A percentile compares a stretch with the other conserved stretches of the same genome.
Conservation (phyloP, 2,113 vertebrate species). For the Trachemys scripta region DNA sequence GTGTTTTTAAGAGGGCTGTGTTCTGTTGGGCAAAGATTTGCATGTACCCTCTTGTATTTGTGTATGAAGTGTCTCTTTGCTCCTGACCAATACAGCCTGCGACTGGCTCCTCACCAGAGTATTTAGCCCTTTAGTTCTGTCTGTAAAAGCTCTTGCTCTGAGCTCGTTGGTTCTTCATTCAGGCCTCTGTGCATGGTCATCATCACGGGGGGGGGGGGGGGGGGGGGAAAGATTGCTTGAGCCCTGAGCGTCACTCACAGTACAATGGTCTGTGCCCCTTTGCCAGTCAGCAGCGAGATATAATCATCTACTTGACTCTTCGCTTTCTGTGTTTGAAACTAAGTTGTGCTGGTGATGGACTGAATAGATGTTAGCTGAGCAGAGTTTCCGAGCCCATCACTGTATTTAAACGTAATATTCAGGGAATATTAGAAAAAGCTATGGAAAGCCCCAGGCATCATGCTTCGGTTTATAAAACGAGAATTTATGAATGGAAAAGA, state of each 20-base stretch:
- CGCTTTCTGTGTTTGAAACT: conserved; percentile 20
- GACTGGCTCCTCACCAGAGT: background rate
- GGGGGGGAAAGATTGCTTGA: conserved; percentile 6
- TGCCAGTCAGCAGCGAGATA: background rate
- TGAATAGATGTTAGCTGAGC: background rate
- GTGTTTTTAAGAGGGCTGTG: background rate
- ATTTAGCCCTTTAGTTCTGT: background rate
- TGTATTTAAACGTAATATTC: conserved; percentile 3
- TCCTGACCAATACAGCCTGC: background rate
- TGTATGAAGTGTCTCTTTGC: background rate
- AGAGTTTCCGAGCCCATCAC: background rate
- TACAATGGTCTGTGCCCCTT: background rate
- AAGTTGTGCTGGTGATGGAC: background rate
- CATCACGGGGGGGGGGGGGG: conserved; percentile 17
- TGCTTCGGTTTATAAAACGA: background rate
- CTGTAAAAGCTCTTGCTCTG: background rate
- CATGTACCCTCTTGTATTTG: background rate
- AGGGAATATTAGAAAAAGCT: conserved; percentile 4
- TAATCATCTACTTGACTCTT: conserved; percentile 41
- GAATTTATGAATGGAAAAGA: conserved; percentile 28
- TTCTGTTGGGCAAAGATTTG: background rate
- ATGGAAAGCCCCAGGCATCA: conserved; percentile 2
- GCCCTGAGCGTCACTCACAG: conserved; percentile 2
- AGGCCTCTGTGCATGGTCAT: accelerated
- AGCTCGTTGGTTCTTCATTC: conserved; percentile 43